These are phyloP conservation scores for Ficedula albicollis DNA, from an alignment of 2,797 vertebrate species.

Conservation along the genomic window DNA sequence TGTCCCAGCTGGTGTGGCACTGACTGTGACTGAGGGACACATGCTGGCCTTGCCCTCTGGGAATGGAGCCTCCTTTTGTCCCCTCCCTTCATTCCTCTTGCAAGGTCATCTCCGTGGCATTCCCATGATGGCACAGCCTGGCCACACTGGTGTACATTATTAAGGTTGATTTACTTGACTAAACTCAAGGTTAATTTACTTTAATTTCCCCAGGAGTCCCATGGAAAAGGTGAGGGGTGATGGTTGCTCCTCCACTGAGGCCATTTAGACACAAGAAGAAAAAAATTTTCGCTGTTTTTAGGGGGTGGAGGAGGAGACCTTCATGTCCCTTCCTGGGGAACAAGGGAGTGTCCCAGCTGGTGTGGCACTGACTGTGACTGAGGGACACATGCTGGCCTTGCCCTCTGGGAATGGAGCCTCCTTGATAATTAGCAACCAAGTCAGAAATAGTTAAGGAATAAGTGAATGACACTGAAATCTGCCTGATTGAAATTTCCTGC, in stretches of 20 bases:
- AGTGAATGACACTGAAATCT: background rate
- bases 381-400: fast-evolving
- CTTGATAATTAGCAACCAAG: background rate
- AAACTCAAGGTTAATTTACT: background rate
- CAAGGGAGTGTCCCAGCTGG: background rate
- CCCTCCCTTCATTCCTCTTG: background rate
- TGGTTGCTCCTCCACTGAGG: background rate
- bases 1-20: background rate
- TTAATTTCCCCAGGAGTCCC: background rate
- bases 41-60: background rate
- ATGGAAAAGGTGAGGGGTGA: fast-evolving
- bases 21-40: fast-evolving
- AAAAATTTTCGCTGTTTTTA: fast-evolving
- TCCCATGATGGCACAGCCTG: background rate
- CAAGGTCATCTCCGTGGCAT: background rate
- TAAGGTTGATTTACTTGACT: background rate
- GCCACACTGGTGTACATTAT: fast-evolving
- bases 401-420: background rate
- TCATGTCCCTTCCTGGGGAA: background rate
- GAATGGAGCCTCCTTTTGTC: background rate
- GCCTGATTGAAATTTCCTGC: slow-evolving; percentile 19
- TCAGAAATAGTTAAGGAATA: background rate
- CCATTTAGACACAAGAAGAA: background rate
- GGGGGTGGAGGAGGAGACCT: background rate
- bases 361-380: background rate